These are phyloP conservation scores for Ailuropoda melanoleuca DNA, from an alignment of 2,113 vertebrate genomes.

Conservation along the genomic window DNA sequence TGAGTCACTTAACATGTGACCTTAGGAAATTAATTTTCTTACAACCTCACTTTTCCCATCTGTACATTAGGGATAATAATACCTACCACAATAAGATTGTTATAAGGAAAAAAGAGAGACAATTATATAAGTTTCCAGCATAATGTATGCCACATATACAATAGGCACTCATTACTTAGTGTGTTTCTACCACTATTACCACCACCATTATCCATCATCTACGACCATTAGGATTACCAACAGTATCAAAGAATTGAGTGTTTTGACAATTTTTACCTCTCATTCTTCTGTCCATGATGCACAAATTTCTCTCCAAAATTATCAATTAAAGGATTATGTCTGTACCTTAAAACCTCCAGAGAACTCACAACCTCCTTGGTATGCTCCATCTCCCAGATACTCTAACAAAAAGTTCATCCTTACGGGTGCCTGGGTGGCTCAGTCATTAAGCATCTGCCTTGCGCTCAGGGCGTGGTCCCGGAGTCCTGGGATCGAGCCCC, in stretches of 20 bases:
- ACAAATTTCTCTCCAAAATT: slow-evolving; percentile 18
- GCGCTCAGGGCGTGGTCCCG: no score
- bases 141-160: not conserved
- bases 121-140: not conserved
- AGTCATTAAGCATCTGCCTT: no score
- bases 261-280: not conserved
- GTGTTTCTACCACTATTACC: not conserved
- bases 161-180: not conserved
- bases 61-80: not conserved
- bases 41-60: not conserved
- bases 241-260: not conserved
- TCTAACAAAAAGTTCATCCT: not conserved
- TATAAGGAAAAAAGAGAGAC: not conserved
- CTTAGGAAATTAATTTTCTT: slow-evolving; percentile 6
- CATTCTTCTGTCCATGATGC: not conserved
- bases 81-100: not conserved
- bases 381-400: not conserved
- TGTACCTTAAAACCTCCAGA: not conserved
- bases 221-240: not conserved
- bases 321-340: not conserved
- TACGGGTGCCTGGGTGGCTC: not conserved
- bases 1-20: not conserved
- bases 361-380: not conserved
- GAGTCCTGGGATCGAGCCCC: no score
- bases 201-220: not conserved